These are phyloP conservation scores for Oxyteleia sp. DNA, from an alignment of 2,888 invertebrate species.

Conservation along the genomic window DNA sequence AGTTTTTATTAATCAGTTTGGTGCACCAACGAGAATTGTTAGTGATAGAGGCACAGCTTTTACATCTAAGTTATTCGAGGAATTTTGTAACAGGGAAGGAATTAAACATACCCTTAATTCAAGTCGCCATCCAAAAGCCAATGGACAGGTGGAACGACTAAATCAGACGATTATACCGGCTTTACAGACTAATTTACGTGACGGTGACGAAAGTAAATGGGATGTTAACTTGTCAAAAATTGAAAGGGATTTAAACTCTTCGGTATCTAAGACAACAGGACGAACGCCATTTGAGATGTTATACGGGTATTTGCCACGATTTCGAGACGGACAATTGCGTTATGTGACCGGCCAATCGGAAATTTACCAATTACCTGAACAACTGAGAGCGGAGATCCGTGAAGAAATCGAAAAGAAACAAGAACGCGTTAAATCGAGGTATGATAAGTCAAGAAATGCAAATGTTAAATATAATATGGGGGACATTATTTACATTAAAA, in stretches of 20 bases:
- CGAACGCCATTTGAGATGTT: conserved; percentile 61
- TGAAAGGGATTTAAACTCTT: conserved; percentile 45
- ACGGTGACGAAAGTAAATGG: conserved; percentile 54
- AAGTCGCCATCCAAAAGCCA: conserved; percentile 71
- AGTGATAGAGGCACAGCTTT: conserved; percentile 71
- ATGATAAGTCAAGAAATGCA: too few species aligned
- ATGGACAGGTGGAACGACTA: conserved; percentile 68
- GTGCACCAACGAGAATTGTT: conserved; percentile 70
- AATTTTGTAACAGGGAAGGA: conserved; percentile 65
- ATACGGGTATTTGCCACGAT: conserved; percentile 61
- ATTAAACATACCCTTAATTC: conserved; percentile 67
- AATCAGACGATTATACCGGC: conserved; percentile 66
- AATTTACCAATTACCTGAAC: too few species aligned
- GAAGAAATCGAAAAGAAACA: too few species aligned
- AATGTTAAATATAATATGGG: too few species aligned
- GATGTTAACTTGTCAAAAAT: conserved; percentile 42
- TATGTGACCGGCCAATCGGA: too few species aligned
- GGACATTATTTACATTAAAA: too few species aligned
- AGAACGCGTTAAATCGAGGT: too few species aligned
- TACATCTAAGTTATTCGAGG: conserved; percentile 53
- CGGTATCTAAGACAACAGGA: conserved; percentile 61
- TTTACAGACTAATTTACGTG: conserved; percentile 29
- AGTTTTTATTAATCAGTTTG: conserved; percentile 69
- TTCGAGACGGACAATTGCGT: conserved; percentile 35
- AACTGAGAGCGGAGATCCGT: too few species aligned